Evolutionary conservation across 1,140 invertebrate genomes (phyloP), one percentile per base, ranked within the genome.

Genomic region (Gyrodactylus bullatarudis): DNA sequence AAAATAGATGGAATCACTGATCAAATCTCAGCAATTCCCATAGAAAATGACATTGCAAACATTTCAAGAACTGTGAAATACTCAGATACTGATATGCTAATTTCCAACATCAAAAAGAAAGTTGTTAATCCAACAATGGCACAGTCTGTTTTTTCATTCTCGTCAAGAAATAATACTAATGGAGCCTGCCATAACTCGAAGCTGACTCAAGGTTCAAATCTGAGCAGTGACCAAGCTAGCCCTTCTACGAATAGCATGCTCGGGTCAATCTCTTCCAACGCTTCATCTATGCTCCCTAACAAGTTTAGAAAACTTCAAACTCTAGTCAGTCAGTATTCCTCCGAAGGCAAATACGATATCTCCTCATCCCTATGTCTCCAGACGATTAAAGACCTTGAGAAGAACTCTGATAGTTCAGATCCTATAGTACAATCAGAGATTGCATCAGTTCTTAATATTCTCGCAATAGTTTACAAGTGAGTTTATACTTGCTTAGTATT

Each of bases 291-390:
- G 81, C 94, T 96, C 79, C 91, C 92, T 71, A 90, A 91, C 1
- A 85, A 91, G 26, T 82, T 96, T 27, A 85, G 90, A 74, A 96
- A 91, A 1, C 84, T 96, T 27, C 92, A 96, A 82, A 95, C 96
- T 82, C 83, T 96, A 76, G 79, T 79, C 22, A 72, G 77, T 75
- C 25, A 73, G 72, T 75, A 75, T 26, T 73, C 69, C 19, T 76
- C 71, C 1, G 68, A 73, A 24, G 70, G 70, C 68, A 54, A 90
- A 69, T 96, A 96, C 78, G 92, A 96, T 82, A 92, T 96, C 0
- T 92, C 92, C 1, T 91, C 95, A 69, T 91, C 92, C 1, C 83
- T 96, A 0, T 96, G 92, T 81, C 94, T 95, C 79, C 92, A 96
- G 80, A 91, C 92, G 0, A 83, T 96, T 20, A 91, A 96, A 81